phyloP scores from a whole-genome alignment of 2,797 vertebrate species.

The Antennarius maculatus region DNA sequence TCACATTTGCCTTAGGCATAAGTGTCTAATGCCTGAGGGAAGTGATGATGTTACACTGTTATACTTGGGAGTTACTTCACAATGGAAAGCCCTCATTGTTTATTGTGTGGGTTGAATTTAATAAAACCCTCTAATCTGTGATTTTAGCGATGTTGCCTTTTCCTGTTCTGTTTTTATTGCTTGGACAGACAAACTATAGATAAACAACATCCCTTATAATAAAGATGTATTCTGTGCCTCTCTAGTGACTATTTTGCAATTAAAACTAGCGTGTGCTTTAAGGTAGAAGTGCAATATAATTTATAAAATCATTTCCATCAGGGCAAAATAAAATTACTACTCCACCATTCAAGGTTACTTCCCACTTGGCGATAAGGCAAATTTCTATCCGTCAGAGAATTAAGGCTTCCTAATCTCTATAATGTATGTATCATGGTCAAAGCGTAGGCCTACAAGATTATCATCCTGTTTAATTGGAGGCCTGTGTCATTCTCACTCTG shows the following conservation, averaged over 20 bases:
- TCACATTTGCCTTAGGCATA: constrained; percentile 7
- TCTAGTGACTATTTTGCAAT: constrained; percentile 27
- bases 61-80: background rate
- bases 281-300: constrained; percentile 10
- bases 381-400: constrained; percentile 45
- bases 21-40: constrained; percentile 24
- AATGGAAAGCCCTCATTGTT: constrained; percentile 12
- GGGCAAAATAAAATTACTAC: constrained; percentile 40
- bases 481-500: constrained; percentile 51
- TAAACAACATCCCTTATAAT: constrained; percentile 24
- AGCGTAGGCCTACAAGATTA: constrained; percentile 56
- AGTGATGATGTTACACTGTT: constrained; percentile 9
- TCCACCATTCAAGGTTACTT: constrained; percentile 61
- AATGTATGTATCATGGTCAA: constrained; percentile 68
- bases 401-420: constrained; percentile 54
- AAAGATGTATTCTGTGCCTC: constrained; percentile 13
- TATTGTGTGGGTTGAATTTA: constrained; percentile 20
- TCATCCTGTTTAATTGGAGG: constrained; percentile 69
- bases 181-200: constrained; percentile 20
- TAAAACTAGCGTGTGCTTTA: constrained; percentile 30
- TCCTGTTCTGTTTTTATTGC: constrained; percentile 10
- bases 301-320: constrained; percentile 27
- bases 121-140: constrained; percentile 34
- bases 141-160: constrained; percentile 7
- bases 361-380: constrained; percentile 46